Conservation (phyloP, 2,797 vertebrate genomes). For the Amblyraja radiata region DNA sequence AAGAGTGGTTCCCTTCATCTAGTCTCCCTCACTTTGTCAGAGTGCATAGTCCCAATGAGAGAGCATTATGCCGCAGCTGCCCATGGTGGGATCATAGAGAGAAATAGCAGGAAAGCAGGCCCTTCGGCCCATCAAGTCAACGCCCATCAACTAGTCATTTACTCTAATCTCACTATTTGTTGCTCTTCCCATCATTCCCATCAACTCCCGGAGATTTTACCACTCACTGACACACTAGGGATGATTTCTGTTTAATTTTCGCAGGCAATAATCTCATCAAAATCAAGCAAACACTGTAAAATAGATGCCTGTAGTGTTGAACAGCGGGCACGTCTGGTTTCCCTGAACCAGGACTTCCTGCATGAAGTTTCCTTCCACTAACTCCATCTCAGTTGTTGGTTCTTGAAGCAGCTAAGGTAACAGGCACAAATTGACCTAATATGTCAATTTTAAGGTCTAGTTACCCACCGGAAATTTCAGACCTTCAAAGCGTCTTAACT, state of each 20-base stretch:
- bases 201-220: too few species aligned
- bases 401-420: neutral
- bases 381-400: conserved; percentile 22
- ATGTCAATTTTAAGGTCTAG: conserved; percentile 33
- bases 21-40: neutral
- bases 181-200: too few species aligned
- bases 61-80: neutral
- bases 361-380: neutral
- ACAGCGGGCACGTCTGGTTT: too few species aligned
- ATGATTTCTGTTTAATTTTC: neutral
- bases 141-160: too few species aligned
- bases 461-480: conserved; percentile 14
- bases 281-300: neutral
- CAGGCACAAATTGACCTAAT: conserved; percentile 29
- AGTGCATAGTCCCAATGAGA: too few species aligned
- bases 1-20: neutral
- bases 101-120: too few species aligned
- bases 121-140: too few species aligned
- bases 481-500: conserved; percentile 23
- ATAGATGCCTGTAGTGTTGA: neutral
- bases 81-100: neutral
- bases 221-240: too few species aligned
- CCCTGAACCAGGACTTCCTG: neutral
- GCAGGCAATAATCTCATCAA: neutral
- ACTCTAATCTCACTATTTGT: too few species aligned